phyloP scores from a whole-genome alignment of 2,797 vertebrate species.

The Macropus fuliginosus region DNA sequence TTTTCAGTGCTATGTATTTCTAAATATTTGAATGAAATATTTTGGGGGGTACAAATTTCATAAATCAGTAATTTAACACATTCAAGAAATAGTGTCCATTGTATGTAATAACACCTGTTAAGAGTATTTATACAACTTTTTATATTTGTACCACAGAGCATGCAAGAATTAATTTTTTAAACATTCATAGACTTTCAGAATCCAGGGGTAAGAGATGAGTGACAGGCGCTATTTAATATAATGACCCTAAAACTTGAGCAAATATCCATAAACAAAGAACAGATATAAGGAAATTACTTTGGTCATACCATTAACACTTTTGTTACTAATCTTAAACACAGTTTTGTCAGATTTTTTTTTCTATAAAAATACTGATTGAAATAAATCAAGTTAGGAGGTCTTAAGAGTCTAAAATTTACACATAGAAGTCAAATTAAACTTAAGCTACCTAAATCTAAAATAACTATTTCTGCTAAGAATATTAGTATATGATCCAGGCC shows the following conservation, averaged over 20 bases:
- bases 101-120: background rate
- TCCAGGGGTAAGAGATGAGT: background rate
- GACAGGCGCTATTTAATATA: background rate
- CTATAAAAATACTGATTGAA: background rate
- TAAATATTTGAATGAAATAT: background rate
- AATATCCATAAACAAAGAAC: background rate
- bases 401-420: background rate
- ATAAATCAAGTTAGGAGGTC: background rate
- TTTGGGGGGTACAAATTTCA: background rate
- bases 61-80: background rate
- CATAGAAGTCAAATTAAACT: background rate
- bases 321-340: background rate
- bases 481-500: conserved; percentile 1
- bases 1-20: background rate
- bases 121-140: background rate
- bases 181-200: background rate
- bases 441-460: background rate
- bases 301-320: background rate
- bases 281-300: conserved; percentile 5
- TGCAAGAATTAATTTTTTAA: background rate
- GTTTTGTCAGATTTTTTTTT: background rate
- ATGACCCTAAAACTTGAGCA: conserved; percentile 30
- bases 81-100: background rate
- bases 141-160: background rate
- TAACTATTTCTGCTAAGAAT: background rate